Base-by-base conservation (phyloP, 2,113 vertebrate species). In the Plectropomus leopardus region DNA sequence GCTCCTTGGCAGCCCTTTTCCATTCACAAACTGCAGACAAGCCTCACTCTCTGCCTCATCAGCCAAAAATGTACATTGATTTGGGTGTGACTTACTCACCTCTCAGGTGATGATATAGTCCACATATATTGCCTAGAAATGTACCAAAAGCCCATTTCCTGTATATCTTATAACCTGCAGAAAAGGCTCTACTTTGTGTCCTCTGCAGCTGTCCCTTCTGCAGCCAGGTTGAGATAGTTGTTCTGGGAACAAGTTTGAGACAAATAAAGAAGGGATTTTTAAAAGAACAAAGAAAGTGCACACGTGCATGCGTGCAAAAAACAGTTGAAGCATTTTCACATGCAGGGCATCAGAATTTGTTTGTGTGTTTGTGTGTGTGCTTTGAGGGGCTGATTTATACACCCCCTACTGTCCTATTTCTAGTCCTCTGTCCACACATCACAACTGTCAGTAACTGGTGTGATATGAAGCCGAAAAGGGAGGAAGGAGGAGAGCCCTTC, bases 321-420 rank as follows among this genome's bases (percentile, higher is more conserved):
- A n/a, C n/a, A 55, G 58, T 74, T 81, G 89, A 66, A 86, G 84
- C 40, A 78, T 85, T 69, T 84, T 47, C 45, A 42, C 67, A 81
- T 79, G 74, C 23, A 17, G 47, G 44, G 76, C 57, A 70, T 86
- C 71, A 81, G 67, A 87, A 87, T 89, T 84, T 88, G 84, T 83
- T 72, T 77, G 82, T 72, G 75, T 83, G 78, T 82, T 70, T 87
- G 85, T 88, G 90, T 86, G 87, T 84, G 86, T 78, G 88, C 67
- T 83, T 85, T 69, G 53, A 24, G 73, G 70, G 85, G 45, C 77
- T 45, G 45, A 86, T 81, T 88, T 84, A 92, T 85, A 85, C 74
- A 92, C 83, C 83, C 83, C 89, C 86, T 89, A 87, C 89, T 90
- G 82, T 92, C 90, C 80, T 82, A 79, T 92, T 87, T 87, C 82